A percentile compares a stretch with the other conserved stretches of the same genome.
Evolutionary conservation across 2,797 vertebrate genomes (phyloP).

Genomic region (Hippopotamyrus pictus): DNA sequence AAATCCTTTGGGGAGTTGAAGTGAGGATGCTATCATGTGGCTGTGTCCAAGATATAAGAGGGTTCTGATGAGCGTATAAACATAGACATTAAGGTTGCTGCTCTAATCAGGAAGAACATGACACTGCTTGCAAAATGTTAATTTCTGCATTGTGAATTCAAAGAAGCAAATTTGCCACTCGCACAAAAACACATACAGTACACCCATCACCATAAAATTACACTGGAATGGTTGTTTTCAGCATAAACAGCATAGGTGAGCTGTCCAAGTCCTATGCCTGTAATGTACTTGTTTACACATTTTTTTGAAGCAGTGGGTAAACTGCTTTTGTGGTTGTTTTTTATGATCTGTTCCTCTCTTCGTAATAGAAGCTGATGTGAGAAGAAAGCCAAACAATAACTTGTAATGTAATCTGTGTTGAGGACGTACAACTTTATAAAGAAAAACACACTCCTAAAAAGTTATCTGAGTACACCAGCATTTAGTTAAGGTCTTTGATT

Average conservation of each 20-base stretch:
- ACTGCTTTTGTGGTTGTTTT: neutral
- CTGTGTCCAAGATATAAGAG: neutral
- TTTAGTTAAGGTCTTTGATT: neutral
- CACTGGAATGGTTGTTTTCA: neutral
- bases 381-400: neutral
- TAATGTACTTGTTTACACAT: neutral
- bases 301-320: neutral
- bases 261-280: neutral
- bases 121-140: neutral
- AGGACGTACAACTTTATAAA: neutral
- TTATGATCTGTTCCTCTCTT: neutral
- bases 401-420: neutral
- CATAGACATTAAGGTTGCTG: neutral
- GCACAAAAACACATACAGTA: neutral
- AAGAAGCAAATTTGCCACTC: neutral
- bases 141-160: neutral
- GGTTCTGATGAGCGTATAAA: neutral
- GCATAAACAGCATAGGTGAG: neutral
- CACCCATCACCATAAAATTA: neutral
- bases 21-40: neutral
- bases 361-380: neutral
- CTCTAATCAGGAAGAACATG: neutral
- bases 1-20: neutral
- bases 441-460: neutral
- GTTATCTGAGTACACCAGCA: neutral